Base-by-base conservation (phyloP, 1,140 invertebrate species). In the Cepaea nemoralis region DNA sequence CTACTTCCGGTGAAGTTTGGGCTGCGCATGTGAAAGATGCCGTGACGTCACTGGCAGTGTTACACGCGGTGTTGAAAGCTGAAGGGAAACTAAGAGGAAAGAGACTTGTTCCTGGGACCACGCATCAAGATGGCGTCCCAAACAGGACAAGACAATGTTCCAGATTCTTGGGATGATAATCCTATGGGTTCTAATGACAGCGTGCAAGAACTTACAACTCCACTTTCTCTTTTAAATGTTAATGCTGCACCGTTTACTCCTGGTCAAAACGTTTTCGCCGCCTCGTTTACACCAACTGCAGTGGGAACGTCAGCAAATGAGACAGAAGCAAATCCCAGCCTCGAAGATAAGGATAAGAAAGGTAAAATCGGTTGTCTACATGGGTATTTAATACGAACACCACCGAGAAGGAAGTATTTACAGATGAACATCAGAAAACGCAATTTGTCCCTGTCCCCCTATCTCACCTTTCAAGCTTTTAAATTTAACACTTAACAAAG, bases 241-340 rank as follows among this genome's bases (percentile, higher is more conserved):
- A 92, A 93, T 88, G 93, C 93, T 71, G 89, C 92, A 81, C 90
- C 90, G 77, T 93, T 92, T 87, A 89, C 92, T 33, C 92, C 92
- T 73, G 90, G 91, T 48, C 86, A 89, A 84, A 98, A 98, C 93
- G 96, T 98, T 87, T 97, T 97, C 93, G 97, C 97, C 90, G 94
- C 95, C 91, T 96, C 97, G 94, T 98, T 99, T 93, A 97, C 98
- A 94, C 97, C 27, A 63, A 2, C 97, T 94, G 96, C 96, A 66
- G 83, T 42, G 31, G 48, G 16, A 42, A 33, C 33, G 42, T 50
- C 48, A 75, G 67, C 35, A 50, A 66, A n/a, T 48, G 66, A 63
- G 24, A 73, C 19, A 27, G 37, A 33, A 27, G 6, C 27, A 35
- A 27, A 48, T 39, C 3, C 3, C 31, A 35, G 33, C 14, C 69